A percentile compares a stretch with the other conserved stretches of the same genome.
phyloP scores from a whole-genome alignment of 2,797 vertebrate genomes.

The Calcarius lapponicus region DNA sequence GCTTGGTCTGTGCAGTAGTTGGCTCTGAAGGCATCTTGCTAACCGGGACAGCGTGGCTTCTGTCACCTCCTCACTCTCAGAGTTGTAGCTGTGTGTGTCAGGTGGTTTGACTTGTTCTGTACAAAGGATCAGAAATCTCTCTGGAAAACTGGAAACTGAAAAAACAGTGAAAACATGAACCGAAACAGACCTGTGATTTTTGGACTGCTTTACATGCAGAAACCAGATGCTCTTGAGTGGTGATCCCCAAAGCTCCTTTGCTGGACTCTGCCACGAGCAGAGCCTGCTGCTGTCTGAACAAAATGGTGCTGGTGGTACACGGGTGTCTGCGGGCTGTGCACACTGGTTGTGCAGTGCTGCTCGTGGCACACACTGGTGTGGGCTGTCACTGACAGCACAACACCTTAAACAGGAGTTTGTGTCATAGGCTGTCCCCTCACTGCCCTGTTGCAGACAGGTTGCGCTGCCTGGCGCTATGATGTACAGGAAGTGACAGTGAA shows the following conservation, averaged over 20 bases:
- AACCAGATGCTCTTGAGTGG: accelerated
- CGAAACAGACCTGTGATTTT: accelerated
- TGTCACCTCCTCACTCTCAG: not conserved
- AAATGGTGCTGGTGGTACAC: accelerated
- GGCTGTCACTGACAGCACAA: not conserved
- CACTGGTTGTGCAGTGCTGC: not conserved
- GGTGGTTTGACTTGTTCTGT: not conserved
- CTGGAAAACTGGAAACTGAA: not conserved
- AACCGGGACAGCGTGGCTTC: too few species aligned
- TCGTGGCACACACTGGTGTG: not conserved
- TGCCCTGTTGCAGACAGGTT: not conserved
- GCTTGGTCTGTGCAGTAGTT: not conserved
- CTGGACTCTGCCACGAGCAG: not conserved
- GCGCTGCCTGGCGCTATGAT: not conserved
- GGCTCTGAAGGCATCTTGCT: not conserved
- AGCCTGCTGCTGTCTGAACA: accelerated
- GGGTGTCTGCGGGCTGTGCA: not conserved
- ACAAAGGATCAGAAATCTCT: not conserved
- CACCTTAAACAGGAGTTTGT: not conserved
- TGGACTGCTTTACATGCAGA: not conserved
- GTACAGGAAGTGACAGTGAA: not conserved
- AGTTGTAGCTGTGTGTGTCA: not conserved
- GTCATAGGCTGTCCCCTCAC: not conserved
- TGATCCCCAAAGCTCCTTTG: not conserved
- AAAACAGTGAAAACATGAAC: not conserved